A percentile compares a stretch with the other conserved stretches of the same genome.
These are phyloP conservation scores for Atethmia centrago DNA, from an alignment of 2,888 invertebrate genomes.

Conservation along the genomic window DNA sequence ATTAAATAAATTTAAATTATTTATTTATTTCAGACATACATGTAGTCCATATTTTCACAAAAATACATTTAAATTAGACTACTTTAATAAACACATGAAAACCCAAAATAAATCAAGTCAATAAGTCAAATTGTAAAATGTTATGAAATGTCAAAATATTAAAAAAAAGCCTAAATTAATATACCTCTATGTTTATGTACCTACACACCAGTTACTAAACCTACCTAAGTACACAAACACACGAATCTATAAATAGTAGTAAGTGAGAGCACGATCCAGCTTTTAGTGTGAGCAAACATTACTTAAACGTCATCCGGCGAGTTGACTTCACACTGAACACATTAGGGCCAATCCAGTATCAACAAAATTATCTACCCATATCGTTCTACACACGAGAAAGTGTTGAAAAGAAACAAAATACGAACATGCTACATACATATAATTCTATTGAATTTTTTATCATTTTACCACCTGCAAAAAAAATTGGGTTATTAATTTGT, in stretches of 20 bases:
- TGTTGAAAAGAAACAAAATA: slow-evolving; percentile 1
- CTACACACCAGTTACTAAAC: slow-evolving; percentile 4
- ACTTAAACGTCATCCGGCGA: slow-evolving; percentile 85
- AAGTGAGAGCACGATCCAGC: slow-evolving; percentile 68
- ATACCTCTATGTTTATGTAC: too few species aligned
- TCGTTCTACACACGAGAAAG: slow-evolving; percentile 2
- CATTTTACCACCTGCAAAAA: neutral
- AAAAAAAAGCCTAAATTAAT: too few species aligned
- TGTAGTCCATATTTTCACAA: too few species aligned
- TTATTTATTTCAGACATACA: too few species aligned
- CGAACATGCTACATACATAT: too few species aligned
- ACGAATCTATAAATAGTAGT: slow-evolving; percentile 55
- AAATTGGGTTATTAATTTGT: neutral
- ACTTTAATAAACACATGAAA: too few species aligned
- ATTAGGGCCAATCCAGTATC: slow-evolving; percentile 79
- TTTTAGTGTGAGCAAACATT: slow-evolving; percentile 87
- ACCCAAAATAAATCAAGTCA: too few species aligned
- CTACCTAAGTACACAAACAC: slow-evolving; percentile 31
- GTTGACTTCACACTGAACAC: slow-evolving; percentile 79
- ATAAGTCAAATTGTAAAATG: too few species aligned
- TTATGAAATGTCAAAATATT: too few species aligned
- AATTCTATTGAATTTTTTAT: neutral
- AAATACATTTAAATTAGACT: too few species aligned
- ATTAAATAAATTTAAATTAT: too few species aligned
- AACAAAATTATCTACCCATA: slow-evolving; percentile 65